phyloP scores from a whole-genome alignment of 2,888 invertebrate genomes.

The Lissocephala sabroskyi region DNA sequence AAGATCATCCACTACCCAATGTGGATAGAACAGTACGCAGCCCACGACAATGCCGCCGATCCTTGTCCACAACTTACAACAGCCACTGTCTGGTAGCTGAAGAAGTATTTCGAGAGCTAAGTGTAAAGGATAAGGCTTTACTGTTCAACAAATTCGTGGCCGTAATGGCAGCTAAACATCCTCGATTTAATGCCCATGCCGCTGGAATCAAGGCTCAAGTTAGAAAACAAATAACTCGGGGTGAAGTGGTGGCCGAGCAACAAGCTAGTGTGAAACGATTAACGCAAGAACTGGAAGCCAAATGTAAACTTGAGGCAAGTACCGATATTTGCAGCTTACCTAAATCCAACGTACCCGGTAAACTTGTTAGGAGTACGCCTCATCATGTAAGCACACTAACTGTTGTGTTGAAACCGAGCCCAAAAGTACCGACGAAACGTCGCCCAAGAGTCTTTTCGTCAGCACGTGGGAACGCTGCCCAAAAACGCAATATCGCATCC shows the following conservation, averaged over 20 bases:
- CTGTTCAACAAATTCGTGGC: conserved; percentile 64
- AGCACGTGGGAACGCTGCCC: conserved; percentile 8
- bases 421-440: conserved; percentile 23
- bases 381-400: conserved; percentile 58
- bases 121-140: conserved; percentile 67
- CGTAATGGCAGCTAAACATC: conserved; percentile 58
- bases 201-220: conserved; percentile 40
- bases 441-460: too few relatives aligned
- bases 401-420: conserved; percentile 55
- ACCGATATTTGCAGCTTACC: too few relatives aligned
- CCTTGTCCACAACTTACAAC: neutral
- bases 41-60: conserved; percentile 15
- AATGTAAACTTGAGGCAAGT: conserved; percentile 33
- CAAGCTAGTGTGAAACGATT: conserved; percentile 57
- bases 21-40: conserved; percentile 27
- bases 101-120: conserved; percentile 61
- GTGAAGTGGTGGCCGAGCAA: conserved; percentile 50
- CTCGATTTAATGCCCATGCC: conserved; percentile 54
- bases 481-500: conserved; percentile 48
- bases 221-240: conserved; percentile 42
- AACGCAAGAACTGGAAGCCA: conserved; percentile 55
- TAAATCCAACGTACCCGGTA: too few relatives aligned
- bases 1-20: neutral
- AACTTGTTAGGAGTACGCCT: too few relatives aligned
- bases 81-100: conserved; percentile 61